Evolutionary conservation across 2,797 vertebrate species (phyloP).

Genomic region (Mus caroli): DNA sequence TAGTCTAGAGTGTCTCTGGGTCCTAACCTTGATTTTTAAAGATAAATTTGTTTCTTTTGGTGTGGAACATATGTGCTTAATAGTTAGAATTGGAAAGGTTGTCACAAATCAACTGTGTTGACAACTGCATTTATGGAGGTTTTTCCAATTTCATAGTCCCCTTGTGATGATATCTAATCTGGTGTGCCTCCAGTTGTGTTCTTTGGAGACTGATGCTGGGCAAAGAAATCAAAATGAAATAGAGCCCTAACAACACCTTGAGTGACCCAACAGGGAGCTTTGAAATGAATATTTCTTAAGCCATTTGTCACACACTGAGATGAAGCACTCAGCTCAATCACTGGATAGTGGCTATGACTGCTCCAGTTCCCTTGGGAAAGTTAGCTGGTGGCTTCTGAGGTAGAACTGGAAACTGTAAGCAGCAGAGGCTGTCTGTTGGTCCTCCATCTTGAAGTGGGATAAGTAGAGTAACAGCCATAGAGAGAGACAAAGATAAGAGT

Average conservation of each 20-base stretch:
- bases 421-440: not conserved
- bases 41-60: not conserved
- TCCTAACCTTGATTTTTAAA: constrained; percentile 41
- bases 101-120: not conserved
- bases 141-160: constrained; percentile 15
- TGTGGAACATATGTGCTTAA: not conserved
- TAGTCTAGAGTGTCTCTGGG: not conserved
- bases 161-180: not conserved
- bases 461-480: not conserved
- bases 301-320: not conserved
- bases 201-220: not conserved
- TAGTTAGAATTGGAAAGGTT: not conserved
- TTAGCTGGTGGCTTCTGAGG: not conserved
- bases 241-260: not conserved
- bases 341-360: not conserved
- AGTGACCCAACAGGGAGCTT: not conserved
- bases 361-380: not conserved
- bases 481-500: not conserved
- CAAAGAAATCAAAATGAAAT: not conserved
- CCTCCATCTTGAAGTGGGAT: not conserved
- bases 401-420: not conserved
- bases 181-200: not conserved
- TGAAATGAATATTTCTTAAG: not conserved
- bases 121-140: not conserved
- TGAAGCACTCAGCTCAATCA: not conserved